Evolutionary conservation across 2,113 vertebrate species (phyloP).

Genomic region (Spermophilus dauricus): DNA sequence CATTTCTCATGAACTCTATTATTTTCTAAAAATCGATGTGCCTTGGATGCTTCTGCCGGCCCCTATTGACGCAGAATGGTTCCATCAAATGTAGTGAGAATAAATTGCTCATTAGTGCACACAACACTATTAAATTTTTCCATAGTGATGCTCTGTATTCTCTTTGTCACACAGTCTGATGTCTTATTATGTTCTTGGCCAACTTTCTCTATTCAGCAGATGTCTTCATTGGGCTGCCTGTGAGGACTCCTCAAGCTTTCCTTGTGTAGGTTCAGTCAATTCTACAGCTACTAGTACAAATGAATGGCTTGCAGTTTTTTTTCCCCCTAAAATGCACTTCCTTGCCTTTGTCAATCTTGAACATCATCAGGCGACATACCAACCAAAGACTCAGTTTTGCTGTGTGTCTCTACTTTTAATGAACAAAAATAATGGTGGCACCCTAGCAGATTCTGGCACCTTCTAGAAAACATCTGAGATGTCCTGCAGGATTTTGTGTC

Average conservation of each 20-base stretch:
- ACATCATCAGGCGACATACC: background rate
- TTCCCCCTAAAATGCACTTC: background rate
- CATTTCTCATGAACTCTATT: background rate
- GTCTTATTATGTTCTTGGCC: constrained; percentile 17
- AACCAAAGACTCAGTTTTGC: background rate
- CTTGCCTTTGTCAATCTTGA: constrained; percentile 50
- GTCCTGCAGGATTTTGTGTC: background rate
- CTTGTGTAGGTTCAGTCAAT: background rate
- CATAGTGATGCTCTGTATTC: background rate
- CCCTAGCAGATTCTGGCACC: background rate
- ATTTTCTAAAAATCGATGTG: background rate
- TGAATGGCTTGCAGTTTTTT: background rate
- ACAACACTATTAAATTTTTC: constrained; percentile 14
- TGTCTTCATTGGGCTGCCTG: constrained; percentile 17
- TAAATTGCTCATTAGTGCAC: constrained; percentile 16
- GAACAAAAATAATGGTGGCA: background rate
- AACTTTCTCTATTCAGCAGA: background rate
- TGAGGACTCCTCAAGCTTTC: background rate
- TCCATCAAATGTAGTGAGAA: background rate
- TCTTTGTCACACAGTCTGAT: background rate
- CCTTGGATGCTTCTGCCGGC: background rate
- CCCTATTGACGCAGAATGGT: background rate
- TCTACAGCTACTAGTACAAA: background rate
- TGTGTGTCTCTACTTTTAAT: background rate
- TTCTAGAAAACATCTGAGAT: background rate